Percentiles rank a stretch among this genome's conserved stretches.
These are phyloP conservation scores for Cylindroiulus punctatus DNA, from an alignment of 2,888 invertebrate species.

Conservation along the genomic window DNA sequence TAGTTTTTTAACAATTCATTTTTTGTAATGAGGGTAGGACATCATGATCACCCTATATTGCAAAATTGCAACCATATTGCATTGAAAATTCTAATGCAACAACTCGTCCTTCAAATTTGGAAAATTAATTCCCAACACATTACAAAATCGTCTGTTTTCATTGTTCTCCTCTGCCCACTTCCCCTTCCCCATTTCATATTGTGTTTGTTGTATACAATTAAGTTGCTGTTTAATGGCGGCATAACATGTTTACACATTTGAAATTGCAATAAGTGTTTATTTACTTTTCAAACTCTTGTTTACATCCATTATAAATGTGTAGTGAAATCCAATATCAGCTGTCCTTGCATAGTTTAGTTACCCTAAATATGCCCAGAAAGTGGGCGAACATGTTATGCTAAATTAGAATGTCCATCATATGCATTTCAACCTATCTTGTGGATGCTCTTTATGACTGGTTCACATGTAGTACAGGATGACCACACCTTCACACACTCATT, in stretches of 20 bases:
- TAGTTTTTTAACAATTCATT: too few relatives aligned
- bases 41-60: not conserved
- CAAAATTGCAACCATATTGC: not conserved
- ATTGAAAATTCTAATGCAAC: too few relatives aligned
- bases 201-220: not conserved
- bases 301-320: not conserved
- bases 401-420: not conserved
- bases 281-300: not conserved
- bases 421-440: not conserved
- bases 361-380: not conserved
- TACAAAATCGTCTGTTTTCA: not conserved
- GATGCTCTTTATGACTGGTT: too few relatives aligned
- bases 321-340: not conserved
- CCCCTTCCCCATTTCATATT: not conserved
- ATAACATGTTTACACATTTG: not conserved
- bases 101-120: too few relatives aligned
- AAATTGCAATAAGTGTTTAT: not conserved
- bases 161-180: not conserved
- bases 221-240: not conserved
- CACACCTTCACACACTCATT: too few relatives aligned
- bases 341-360: not conserved
- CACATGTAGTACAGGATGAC: too few relatives aligned
- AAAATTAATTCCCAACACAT: not conserved
- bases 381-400: not conserved
- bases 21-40: too few relatives aligned